Evolutionary conservation across 2,888 invertebrate genomes (phyloP), one percentile per base, ranked within the genome.

Genomic region (Hydriomena furcata): DNA sequence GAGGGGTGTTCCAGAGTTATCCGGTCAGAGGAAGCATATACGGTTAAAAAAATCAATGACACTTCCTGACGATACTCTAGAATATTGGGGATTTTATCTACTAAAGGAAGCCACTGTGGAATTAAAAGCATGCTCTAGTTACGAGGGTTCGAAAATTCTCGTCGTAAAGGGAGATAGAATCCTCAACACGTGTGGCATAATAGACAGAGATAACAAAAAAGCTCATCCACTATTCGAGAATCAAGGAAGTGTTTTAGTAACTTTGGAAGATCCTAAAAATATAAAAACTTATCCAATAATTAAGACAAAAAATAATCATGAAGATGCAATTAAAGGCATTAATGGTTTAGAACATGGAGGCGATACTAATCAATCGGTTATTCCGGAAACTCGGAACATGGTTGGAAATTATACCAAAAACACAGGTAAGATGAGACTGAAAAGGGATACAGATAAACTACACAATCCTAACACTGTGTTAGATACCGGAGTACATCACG

Each of bases 11-110:
- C 96, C 96, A 2, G 92, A 93, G 82, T 85, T 95, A 54, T 93
- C 95, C 36, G 85, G 91, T 47, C 93, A 92, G 66, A 92, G 93
- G 40, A 95, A 95, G 78, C 95, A 95, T 69, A 94, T 96, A 61
- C 88, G 94, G 60, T 83, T 96, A 62, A 95, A 94, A 74, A 96
- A 96, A 72, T 95, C 95, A 4, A 95, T 97, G 95, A 92, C 91
- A 1, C 81, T 97, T 55, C 96, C 95, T 0, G 96, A 96, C 76
- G 96, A 96, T 67, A 96, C 96, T 6, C 82, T 96, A 24, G 96
- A 97, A 77, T 97, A 96, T 78, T 97, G 96, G 96, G 96, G 96
- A 1, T 96, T 97, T 82, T 96, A 95, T 83, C 86, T 97, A 35
- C 86, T 95, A 37, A 93, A 94, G 79, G 96, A 96, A 13, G 95